phyloP scores from a whole-genome alignment of 2,113 vertebrate species.

The Willisornis vidua region DNA sequence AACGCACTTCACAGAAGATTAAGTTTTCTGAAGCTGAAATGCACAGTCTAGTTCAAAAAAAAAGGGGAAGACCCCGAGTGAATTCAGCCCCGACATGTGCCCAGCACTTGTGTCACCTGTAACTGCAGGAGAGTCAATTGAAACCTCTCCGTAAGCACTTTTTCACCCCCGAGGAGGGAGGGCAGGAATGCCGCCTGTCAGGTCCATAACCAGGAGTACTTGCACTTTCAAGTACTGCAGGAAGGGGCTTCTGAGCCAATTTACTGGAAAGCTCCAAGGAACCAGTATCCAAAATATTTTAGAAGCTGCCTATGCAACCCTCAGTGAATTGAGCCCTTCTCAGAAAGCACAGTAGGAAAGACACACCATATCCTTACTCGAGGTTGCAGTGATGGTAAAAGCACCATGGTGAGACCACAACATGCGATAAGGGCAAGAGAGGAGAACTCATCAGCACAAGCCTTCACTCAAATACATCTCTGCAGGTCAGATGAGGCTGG shows the following conservation, averaged over 20 bases:
- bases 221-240: not conserved
- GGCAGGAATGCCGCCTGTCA: not conserved
- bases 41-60: not conserved
- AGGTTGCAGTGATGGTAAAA: not conserved
- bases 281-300: not conserved
- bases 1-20: not conserved
- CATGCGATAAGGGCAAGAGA: not conserved
- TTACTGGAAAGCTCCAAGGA: not conserved
- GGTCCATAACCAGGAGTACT: not conserved
- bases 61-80: not conserved
- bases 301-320: not conserved
- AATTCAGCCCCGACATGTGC: not conserved
- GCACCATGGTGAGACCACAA: not conserved
- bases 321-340: not conserved
- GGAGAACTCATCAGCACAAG: rapidly evolving
- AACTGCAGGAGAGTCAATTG: not conserved
- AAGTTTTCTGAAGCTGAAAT: not conserved
- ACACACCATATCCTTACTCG: rapidly evolving
- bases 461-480: not conserved
- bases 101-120: not conserved
- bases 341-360: not conserved
- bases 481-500: not conserved
- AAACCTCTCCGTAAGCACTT: not conserved
- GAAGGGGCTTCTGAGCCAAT: not conserved
- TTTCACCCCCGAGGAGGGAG: not conserved